These are phyloP conservation scores for Lordiphosa collinella DNA, from an alignment of 1,140 invertebrate species.

Conservation along the genomic window DNA sequence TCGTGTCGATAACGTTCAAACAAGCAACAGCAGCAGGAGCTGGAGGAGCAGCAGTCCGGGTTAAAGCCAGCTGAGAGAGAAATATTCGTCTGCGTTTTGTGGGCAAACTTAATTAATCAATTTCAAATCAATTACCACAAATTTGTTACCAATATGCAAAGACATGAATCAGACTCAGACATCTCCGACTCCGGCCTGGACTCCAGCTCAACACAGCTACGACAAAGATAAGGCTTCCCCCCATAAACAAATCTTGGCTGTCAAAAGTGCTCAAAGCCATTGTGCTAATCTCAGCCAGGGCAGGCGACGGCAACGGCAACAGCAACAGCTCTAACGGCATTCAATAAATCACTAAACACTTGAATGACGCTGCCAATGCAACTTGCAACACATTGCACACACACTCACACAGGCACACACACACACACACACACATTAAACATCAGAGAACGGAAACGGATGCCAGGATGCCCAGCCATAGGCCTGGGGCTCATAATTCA, in stretches of 20 bases:
- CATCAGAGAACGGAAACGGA: conserved; percentile 31
- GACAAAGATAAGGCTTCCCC: conserved; percentile 6
- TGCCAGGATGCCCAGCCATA: conserved; percentile 49
- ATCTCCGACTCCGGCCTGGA: conserved; percentile 7
- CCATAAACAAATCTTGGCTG: conserved; percentile 74
- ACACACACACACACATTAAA: not conserved
- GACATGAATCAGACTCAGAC: conserved; percentile 59
- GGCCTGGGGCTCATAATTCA: conserved; percentile 68
- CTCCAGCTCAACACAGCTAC: not conserved
- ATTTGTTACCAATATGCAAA: conserved; percentile 78
- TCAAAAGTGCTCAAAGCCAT: conserved; percentile 77
- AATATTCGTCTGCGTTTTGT: not conserved
- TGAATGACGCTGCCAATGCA: conserved; percentile 77
- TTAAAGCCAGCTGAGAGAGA: not conserved
- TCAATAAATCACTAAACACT: conserved; percentile 79
- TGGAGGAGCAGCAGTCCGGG: conserved; percentile 1
- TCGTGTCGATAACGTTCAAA: conserved; percentile 76
- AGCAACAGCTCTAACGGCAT: conserved; percentile 61
- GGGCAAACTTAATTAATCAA: conserved; percentile 69
- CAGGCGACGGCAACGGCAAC: conserved; percentile 1
- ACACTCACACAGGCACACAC: conserved; percentile 9
- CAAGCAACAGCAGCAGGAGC: conserved; percentile 21
- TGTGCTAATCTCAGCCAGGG: conserved; percentile 62
- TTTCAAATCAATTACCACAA: conserved; percentile 77
- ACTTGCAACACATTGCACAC: conserved; percentile 72